Base-by-base conservation (phyloP, 2,888 invertebrate genomes). In the Zelleria hepariella region DNA sequence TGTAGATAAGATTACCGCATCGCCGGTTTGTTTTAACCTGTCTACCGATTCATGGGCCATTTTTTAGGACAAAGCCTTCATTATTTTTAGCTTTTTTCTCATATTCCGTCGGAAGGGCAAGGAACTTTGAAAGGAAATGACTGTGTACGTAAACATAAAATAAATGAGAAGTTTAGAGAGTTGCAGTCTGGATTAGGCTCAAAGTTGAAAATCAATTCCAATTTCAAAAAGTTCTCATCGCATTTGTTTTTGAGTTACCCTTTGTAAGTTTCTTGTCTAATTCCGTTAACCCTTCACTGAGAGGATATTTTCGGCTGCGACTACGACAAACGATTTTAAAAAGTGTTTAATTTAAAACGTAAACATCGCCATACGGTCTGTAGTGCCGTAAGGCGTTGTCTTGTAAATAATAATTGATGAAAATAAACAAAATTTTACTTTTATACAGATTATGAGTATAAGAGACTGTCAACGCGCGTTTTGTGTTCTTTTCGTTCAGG, bases 331-430 rank as follows among this genome's bases (percentile, higher is more conserved):
- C 68, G 59, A 62, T 70, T 67, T 73, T 68, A 72, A 72, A 59
- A 75, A 73, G 71, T 74, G 70, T 73, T 77, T 74, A 77, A 79
- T 77, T 77, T 77, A 75, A 79, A 72, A 71, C 70, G 75, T 85
- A 86, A 87, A 87, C 83, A 87, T 86, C 86, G 83, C 80, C 83
- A 85, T 80, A 80, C 77, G 73, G 69, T 65, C 68, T 61, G 70
- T 73, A 74, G 71, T 72, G 71, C 65, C 69, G 68, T 72, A 72
- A 68, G 71, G 68, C 52, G 58, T 57, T 55, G 47, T 51, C 56
- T 32, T 73, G 78, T 83, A 84, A 84, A 85, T 86, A 82, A 79
- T 75, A 67, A 58, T 4, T 53, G 69, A 68, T 73, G 57, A 76
- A 69, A 74, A 76, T 73, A 74, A 77, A 74, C 75, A 77, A 77